These are phyloP conservation scores for Trichopoda pennipes DNA, from an alignment of 2,888 invertebrate genomes.

Conservation along the genomic window DNA sequence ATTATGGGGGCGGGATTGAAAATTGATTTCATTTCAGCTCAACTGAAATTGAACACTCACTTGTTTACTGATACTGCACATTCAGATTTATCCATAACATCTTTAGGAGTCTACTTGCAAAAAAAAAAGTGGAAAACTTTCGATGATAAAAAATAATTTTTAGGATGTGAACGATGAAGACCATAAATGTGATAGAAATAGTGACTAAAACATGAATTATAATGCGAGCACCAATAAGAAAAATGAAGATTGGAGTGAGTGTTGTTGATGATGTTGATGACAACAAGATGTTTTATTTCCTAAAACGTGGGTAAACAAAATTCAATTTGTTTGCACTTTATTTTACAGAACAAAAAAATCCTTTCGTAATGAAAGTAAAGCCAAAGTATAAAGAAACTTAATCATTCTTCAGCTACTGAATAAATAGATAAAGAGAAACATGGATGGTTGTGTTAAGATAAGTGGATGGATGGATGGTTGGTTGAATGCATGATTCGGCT, in stretches of 20 bases:
- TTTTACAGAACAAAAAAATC: constrained; percentile 10
- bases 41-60: constrained; percentile 59
- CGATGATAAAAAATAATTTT: constrained; percentile 14
- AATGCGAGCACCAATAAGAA: constrained; percentile 10
- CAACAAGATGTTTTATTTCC: constrained; percentile 59
- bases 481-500: constrained; percentile 21
- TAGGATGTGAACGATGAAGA: constrained; percentile 18
- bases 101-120: constrained; percentile 17
- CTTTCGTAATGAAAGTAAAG: constrained; percentile 39
- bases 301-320: constrained; percentile 66
- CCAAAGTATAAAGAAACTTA: constrained; percentile 18
- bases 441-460: constrained; percentile 1
- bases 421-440: constrained; percentile 2
- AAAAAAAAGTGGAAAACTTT: constrained; percentile 49
- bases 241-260: constrained; percentile 8
- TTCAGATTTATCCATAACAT: neutral
- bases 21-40: constrained; percentile 61
- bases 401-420: neutral
- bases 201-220: constrained; percentile 41
- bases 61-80: constrained; percentile 32
- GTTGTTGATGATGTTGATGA: constrained; percentile 43
- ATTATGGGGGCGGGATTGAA: constrained; percentile 58
- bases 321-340: constrained; percentile 61
- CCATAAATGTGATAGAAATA: constrained; percentile 25
- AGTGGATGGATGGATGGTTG: constrained; percentile 3